These are phyloP conservation scores for Listronotus bonariensis DNA, from an alignment of 1,140 invertebrate genomes.

Conservation along the genomic window DNA sequence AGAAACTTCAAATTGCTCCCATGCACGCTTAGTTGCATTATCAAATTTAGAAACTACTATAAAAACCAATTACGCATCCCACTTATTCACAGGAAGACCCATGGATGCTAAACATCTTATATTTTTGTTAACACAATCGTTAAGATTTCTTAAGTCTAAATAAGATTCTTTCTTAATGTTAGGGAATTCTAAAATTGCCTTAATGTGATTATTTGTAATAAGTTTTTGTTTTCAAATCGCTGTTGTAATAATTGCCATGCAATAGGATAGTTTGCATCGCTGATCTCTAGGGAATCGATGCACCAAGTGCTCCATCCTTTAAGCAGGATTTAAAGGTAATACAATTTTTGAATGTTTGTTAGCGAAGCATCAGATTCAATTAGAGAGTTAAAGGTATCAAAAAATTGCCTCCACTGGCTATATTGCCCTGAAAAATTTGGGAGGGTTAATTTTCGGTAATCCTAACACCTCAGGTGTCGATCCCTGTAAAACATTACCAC, in stretches of 20 bases:
- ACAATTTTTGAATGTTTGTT: constrained; percentile 20
- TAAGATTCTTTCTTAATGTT: background rate
- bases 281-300: constrained; percentile 6
- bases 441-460: constrained; percentile 17
- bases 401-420: constrained; percentile 16
- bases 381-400: constrained; percentile 18
- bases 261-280: background rate
- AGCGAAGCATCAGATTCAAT: constrained; percentile 11
- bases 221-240: constrained; percentile 2
- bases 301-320: constrained; percentile 5
- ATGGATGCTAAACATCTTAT: too few species aligned
- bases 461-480: background rate
- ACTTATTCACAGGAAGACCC: too few species aligned
- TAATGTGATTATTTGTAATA: constrained; percentile 1
- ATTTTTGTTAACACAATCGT: too few species aligned
- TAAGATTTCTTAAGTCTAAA: constrained; percentile 1
- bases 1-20: too few species aligned
- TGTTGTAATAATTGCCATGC: constrained; percentile 2
- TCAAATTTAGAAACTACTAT: too few species aligned
- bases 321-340: constrained; percentile 19
- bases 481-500: background rate
- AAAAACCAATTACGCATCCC: too few species aligned
- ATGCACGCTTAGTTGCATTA: too few species aligned
- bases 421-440: constrained; percentile 15
- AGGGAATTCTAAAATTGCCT: constrained; percentile 2